These are phyloP conservation scores for Protonibea diacanthus DNA, from an alignment of 2,797 vertebrate species.

Conservation along the genomic window DNA sequence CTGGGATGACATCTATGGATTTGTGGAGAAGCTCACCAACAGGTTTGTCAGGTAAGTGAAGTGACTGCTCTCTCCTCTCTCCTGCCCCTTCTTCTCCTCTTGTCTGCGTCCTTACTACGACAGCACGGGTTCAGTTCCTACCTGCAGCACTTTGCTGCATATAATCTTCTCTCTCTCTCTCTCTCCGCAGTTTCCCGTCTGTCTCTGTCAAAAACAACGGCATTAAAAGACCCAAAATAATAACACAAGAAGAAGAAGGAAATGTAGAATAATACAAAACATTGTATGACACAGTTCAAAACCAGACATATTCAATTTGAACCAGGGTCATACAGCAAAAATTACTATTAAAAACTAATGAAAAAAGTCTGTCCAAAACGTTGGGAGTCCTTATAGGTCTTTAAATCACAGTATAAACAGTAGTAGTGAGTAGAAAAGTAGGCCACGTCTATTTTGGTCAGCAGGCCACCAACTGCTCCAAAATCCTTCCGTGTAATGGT, in stretches of 20 bases:
- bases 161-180: too few species aligned
- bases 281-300: not conserved
- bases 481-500: conserved; percentile 44
- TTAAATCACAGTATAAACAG: conserved; percentile 45
- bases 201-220: too few species aligned
- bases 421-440: conserved; percentile 45
- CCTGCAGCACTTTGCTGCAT: too few species aligned
- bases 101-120: too few species aligned
- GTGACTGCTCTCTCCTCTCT: not conserved
- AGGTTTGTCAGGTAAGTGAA: conserved; percentile 92
- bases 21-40: conserved; percentile 92
- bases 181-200: too few species aligned
- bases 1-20: conserved; percentile 94
- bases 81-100: not conserved
- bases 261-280: not conserved
- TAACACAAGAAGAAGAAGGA: too few species aligned
- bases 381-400: not conserved
- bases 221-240: too few species aligned
- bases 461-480: conserved; percentile 63
- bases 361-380: conserved; percentile 19
- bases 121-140: too few species aligned
- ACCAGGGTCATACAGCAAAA: not conserved
- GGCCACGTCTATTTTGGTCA: conserved; percentile 62
- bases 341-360: conserved; percentile 16
- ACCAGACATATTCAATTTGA: not conserved